phyloP scores from a whole-genome alignment of 2,113 vertebrate species.

The Sarotherodon lohbergeri region DNA sequence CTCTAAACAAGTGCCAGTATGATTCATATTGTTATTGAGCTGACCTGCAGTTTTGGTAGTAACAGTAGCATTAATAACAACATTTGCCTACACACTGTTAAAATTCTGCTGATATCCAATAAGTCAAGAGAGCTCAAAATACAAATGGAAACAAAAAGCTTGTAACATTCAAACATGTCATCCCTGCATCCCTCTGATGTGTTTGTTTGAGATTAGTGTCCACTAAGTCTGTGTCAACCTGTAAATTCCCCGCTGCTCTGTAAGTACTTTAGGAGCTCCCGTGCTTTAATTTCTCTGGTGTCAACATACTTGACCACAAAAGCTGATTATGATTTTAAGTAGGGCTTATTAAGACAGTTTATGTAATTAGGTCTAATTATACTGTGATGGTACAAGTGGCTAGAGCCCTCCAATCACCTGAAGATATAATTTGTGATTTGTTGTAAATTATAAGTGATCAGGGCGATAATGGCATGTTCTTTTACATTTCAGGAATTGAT shows the following conservation, averaged over 20 bases:
- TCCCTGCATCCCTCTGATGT: neutral
- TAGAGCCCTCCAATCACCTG: neutral
- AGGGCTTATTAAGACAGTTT: neutral
- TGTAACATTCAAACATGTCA: neutral
- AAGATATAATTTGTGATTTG: neutral
- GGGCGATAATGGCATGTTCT: neutral
- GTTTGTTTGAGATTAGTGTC: neutral
- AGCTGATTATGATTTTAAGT: neutral
- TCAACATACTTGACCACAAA: neutral
- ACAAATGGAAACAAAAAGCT: neutral
- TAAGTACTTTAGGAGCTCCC: neutral
- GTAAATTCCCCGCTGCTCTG: neutral
- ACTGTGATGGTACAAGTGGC: neutral
- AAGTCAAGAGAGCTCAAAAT: neutral
- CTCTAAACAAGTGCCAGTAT: neutral
- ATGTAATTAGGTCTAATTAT: neutral
- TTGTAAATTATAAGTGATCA: neutral
- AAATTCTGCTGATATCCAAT: neutral
- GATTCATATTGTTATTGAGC: neutral
- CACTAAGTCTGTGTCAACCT: neutral
- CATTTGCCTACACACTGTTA: neutral
- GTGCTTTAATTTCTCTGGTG: neutral
- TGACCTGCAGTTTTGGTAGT: neutral
- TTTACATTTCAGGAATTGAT: slow-evolving; percentile 82
- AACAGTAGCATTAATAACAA: neutral